phyloP scores from a whole-genome alignment of 35 echinoderm and acorn worm species.

The Hemicentrotus pulcherrimus region DNA sequence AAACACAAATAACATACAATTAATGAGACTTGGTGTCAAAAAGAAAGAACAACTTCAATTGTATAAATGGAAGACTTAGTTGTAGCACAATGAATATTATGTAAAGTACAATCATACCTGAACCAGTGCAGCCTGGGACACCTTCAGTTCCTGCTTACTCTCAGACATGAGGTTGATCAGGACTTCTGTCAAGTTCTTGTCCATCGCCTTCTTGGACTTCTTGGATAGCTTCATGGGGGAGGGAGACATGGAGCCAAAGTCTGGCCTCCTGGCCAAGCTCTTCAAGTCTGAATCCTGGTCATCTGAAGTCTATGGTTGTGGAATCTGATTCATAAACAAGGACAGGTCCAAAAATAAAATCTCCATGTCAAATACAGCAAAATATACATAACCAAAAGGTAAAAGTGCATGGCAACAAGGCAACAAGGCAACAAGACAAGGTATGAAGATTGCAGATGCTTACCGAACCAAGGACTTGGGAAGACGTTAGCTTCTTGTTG shows the following conservation, averaged over 20 bases:
- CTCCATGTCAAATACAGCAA: no score
- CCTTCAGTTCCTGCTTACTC: constrained; percentile 30
- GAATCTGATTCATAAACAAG: no score
- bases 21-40: constrained; percentile 21
- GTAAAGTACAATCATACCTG: not conserved
- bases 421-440: no score
- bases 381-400: no score
- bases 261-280: no score
- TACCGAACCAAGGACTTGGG: constrained; percentile 29
- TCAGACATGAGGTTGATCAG: constrained; percentile 32
- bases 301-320: no score
- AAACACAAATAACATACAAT: not conserved
- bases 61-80: not conserved
- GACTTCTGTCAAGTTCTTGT: not conserved
- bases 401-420: no score
- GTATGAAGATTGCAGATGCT: constrained; percentile 32
- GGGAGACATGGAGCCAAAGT: no score
- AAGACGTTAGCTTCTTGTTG: constrained; percentile 22
- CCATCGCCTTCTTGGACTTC: no score
- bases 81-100: not conserved
- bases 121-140: constrained; percentile 20
- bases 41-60: not conserved
- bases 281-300: no score
- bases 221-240: no score
- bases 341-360: no score